phyloP scores from a whole-genome alignment of 2,113 vertebrate genomes.

The Myotis lucifugus region DNA sequence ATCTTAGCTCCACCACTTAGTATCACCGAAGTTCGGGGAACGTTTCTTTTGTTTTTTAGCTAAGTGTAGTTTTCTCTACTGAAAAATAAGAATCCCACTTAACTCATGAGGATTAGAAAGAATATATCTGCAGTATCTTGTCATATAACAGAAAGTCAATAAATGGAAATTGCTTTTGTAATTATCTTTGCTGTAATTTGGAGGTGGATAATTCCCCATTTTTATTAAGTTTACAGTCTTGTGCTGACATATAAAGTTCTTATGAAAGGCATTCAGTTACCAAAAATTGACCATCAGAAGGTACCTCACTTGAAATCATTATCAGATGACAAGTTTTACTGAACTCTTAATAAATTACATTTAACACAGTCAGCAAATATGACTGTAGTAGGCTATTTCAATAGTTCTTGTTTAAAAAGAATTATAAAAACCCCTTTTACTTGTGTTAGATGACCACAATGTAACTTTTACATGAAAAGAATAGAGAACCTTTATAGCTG shows the following conservation, averaged over 20 bases:
- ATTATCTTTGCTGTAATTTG: neutral
- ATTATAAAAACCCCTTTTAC: neutral
- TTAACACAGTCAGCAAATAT: slow-evolving; percentile 24
- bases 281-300: neutral
- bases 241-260: neutral
- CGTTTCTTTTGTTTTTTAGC: neutral
- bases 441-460: neutral
- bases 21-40: neutral
- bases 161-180: slow-evolving; percentile 9
- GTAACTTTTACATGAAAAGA: neutral
- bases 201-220: neutral
- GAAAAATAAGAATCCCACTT: neutral
- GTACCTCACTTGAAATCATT: slow-evolving; percentile 6
- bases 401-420: neutral
- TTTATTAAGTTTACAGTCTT: slow-evolving; percentile 14
- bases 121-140: neutral
- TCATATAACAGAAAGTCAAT: neutral
- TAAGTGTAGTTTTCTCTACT: neutral
- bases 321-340: slow-evolving; percentile 9
- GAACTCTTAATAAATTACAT: slow-evolving; percentile 10
- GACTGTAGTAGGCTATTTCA: neutral
- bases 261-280: slow-evolving; percentile 36
- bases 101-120: neutral
- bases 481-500: neutral
- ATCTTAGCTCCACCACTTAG: neutral